These are phyloP conservation scores for Heliocidaris tuberculata DNA, from an alignment of 35 echinoderm and acorn worm species.

Conservation along the genomic window DNA sequence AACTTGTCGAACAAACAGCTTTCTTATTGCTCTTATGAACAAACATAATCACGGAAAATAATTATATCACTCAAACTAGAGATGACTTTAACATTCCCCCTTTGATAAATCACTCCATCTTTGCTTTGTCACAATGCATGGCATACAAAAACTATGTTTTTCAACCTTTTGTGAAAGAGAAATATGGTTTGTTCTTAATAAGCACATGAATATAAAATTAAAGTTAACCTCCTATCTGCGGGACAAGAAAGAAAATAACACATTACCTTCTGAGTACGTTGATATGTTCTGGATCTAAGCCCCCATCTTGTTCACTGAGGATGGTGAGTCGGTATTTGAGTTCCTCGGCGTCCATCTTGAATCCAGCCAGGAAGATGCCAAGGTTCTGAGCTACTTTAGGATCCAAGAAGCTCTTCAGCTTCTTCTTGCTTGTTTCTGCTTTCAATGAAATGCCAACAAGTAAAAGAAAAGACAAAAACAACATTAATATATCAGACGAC, in stretches of 20 bases:
- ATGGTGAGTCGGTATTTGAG: slow-evolving; percentile 81
- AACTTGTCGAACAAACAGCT: too few relatives aligned
- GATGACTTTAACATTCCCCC: too few relatives aligned
- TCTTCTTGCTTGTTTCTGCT: slow-evolving; percentile 75
- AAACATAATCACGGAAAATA: too few relatives aligned
- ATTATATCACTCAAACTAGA: too few relatives aligned
- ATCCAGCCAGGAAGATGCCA: slow-evolving; percentile 96
- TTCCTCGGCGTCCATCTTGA: slow-evolving; percentile 95
- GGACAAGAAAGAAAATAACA: background rate
- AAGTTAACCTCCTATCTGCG: background rate
- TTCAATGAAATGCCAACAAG: background rate
- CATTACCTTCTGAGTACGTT: slow-evolving; percentile 82
- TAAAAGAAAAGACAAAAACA: background rate
- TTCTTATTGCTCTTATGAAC: too few relatives aligned
- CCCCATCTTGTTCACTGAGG: slow-evolving; percentile 81
- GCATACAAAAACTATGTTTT: background rate
- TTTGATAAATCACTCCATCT: too few relatives aligned
- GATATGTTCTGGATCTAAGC: slow-evolving; percentile 82
- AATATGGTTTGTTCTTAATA: background rate
- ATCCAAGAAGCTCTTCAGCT: slow-evolving; percentile 89
- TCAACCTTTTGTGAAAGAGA: background rate
- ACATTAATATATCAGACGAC: background rate
- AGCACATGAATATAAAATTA: background rate
- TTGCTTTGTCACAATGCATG: too few relatives aligned
- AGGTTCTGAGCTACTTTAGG: slow-evolving; percentile 97